Evolutionary conservation across 1,140 invertebrate species (phyloP).

Genomic region (Leptinotarsa defecta): DNA sequence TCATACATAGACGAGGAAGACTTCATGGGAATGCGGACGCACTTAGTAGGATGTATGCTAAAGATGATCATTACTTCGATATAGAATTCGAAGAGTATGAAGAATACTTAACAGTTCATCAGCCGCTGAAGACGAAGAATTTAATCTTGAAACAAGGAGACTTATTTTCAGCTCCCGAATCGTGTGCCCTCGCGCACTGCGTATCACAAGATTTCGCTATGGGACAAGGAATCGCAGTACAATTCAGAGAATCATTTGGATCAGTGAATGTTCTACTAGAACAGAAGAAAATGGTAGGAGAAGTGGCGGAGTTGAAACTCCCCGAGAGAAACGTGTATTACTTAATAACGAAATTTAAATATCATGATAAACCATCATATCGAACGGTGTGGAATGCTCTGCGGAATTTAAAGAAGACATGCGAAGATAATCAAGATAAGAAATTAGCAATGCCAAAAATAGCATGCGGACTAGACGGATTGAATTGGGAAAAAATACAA

Average conservation of each 20-base stretch:
- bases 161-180: background rate
- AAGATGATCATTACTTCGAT: constrained; percentile 10
- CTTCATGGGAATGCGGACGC: constrained; percentile 15
- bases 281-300: background rate
- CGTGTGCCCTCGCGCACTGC: background rate
- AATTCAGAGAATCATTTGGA: background rate
- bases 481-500: constrained; percentile 2
- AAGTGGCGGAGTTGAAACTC: background rate
- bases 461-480: background rate
- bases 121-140: background rate
- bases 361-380: constrained; percentile 1
- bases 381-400: background rate
- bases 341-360: background rate
- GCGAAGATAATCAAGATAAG: background rate
- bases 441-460: background rate
- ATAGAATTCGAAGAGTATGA: constrained; percentile 8
- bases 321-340: background rate
- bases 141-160: background rate
- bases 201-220: constrained; percentile 10
- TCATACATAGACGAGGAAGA: constrained; percentile 19
- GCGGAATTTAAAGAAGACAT: background rate
- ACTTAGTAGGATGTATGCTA: constrained; percentile 12
- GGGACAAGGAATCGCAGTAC: constrained; percentile 2
- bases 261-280: background rate
- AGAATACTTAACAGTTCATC: background rate